These are phyloP conservation scores for Alloscopus bannaensis DNA, from an alignment of 2,888 invertebrate species.

Conservation along the genomic window DNA sequence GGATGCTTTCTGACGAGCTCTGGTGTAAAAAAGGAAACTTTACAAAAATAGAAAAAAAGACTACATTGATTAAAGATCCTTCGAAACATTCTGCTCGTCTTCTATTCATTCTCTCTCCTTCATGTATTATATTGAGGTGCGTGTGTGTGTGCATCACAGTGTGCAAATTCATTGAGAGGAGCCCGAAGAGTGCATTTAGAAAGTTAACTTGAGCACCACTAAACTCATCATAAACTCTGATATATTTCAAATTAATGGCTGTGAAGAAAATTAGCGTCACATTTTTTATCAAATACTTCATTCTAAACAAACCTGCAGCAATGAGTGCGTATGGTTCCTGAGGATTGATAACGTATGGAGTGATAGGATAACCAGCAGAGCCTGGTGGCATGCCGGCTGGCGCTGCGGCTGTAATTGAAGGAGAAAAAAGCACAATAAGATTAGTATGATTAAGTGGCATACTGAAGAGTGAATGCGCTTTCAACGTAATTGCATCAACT, in stretches of 20 bases:
- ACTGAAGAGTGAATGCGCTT: no score
- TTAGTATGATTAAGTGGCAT: no score
- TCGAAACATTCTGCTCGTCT: constrained; percentile 1
- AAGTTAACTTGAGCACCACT: not conserved
- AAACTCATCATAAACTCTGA: not conserved
- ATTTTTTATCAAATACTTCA: not conserved
- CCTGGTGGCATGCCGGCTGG: constrained; percentile 73
- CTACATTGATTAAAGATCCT: not conserved
- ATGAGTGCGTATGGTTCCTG: constrained; percentile 91
- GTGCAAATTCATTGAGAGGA: constrained; percentile 1
- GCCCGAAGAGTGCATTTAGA: not conserved
- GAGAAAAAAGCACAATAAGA: constrained; percentile 29
- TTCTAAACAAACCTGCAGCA: constrained; percentile 77
- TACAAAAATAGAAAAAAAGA: constrained; percentile 11
- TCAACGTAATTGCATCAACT: no score
- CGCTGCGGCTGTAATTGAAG: constrained; percentile 63
- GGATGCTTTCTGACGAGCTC: not conserved
- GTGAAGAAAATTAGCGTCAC: constrained; percentile 6
- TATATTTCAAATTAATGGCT: no score
- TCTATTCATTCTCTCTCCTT: not conserved
- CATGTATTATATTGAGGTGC: not conserved
- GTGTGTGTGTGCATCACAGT: not conserved
- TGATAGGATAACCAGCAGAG: constrained; percentile 76
- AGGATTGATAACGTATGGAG: constrained; percentile 90
- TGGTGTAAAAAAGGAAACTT: not conserved